Conservation (phyloP, 2,888 invertebrate species). For the Euzetes globulus region DNA sequence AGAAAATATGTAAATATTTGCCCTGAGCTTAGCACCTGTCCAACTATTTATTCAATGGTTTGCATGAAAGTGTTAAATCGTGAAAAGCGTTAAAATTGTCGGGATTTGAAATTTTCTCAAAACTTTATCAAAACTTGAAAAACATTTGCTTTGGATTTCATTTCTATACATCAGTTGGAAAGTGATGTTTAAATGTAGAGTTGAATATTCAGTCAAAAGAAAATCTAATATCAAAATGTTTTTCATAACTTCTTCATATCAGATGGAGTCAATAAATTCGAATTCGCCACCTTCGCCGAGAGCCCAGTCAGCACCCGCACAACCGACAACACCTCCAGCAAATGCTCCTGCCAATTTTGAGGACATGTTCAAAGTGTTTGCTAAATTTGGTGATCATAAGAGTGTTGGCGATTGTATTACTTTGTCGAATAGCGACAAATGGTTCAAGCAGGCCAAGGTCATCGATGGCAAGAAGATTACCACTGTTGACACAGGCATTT, state of each 20-base stretch:
- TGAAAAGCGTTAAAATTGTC: background rate
- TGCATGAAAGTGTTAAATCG: too few relatives aligned
- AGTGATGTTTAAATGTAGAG: constrained; percentile 18
- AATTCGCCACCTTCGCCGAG: background rate
- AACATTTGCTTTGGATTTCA: background rate
- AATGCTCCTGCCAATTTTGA: constrained; percentile 49
- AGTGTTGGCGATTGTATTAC: constrained; percentile 77
- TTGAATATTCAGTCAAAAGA: constrained; percentile 9
- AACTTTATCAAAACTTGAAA: background rate
- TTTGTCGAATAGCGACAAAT: constrained; percentile 82
- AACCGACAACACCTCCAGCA: constrained; percentile 15
- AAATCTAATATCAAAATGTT: constrained; percentile 20
- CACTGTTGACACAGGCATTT: constrained; percentile 81
- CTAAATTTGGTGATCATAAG: constrained; percentile 77
- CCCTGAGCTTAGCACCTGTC: too few relatives aligned
- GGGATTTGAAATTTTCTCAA: background rate
- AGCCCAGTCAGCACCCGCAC: constrained; percentile 1
- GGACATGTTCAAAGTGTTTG: constrained; percentile 68
- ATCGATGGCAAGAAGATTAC: constrained; percentile 65
- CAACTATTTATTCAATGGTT: too few relatives aligned
- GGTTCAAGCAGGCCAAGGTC: constrained; percentile 84
- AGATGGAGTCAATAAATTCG: constrained; percentile 1
- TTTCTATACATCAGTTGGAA: background rate
- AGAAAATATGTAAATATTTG: too few relatives aligned
- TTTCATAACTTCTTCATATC: constrained; percentile 24